Evolutionary conservation across 2,113 vertebrate species (phyloP).

Genomic region (Pomatostomus ruficeps): DNA sequence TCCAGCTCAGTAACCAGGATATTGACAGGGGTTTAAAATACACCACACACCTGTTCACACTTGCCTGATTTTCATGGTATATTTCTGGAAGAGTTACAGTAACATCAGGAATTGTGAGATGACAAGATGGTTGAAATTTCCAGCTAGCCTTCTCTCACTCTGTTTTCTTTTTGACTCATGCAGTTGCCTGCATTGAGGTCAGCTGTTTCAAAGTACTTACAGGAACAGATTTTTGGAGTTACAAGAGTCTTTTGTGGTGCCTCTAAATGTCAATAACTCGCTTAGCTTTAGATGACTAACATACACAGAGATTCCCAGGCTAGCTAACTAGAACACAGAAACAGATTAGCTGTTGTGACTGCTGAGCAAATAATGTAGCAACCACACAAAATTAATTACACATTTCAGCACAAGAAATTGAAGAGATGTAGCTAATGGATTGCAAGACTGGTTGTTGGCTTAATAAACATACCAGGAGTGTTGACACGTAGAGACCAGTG

Average conservation of each 20-base stretch:
- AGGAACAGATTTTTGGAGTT: conserved; percentile 27
- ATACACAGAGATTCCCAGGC: neutral
- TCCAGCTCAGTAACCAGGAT: neutral
- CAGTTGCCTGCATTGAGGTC: neutral
- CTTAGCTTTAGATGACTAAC: conserved; percentile 6
- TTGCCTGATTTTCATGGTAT: conserved; percentile 34
- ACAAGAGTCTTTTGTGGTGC: neutral
- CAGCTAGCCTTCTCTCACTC: neutral
- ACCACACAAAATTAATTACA: neutral
- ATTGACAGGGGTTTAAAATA: neutral
- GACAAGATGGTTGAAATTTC: conserved; percentile 40
- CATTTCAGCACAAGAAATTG: neutral
- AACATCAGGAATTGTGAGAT: conserved; percentile 27
- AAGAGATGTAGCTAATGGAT: neutral
- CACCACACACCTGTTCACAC: conserved; percentile 2
- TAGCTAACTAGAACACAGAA: neutral
- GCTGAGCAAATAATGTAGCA: neutral
- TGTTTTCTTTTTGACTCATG: conserved; percentile 27
- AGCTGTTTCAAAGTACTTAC: neutral
- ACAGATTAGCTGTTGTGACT: neutral
- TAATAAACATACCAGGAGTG: neutral
- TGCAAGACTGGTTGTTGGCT: neutral
- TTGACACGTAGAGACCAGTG: neutral
- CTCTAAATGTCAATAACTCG: neutral
- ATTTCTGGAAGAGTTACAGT: conserved; percentile 42